Evolutionary conservation across 2,113 vertebrate genomes (phyloP), one percentile per base, ranked within the genome.

Genomic region (Aphelocoma coerulescens): DNA sequence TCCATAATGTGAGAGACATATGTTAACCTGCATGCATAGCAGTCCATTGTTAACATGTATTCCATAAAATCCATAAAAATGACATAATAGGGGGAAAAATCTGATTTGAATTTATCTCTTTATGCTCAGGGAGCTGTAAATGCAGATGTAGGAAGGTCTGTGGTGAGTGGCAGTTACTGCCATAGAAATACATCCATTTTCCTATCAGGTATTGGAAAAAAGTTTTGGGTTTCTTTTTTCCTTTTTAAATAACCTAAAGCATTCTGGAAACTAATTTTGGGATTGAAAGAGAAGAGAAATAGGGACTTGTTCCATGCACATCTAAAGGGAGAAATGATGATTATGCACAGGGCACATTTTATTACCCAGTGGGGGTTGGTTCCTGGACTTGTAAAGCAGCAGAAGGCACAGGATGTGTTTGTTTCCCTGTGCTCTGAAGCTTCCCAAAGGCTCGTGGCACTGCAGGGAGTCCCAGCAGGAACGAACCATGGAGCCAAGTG

Each of bases 351-450:
- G 41, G 28, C 32, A 13, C 5, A 0, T 58, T 76, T 87, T 52
- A 44, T 81, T 77, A 12, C n/a, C 6, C 4, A n/a, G 8, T 22
- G 5, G 3, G 14, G 8, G 8, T 8, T 58, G 51, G 16, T 32
- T 79, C 28, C n/a, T 0, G 4, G n/a, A 4, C 48, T 74, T 1
- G 1, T 16, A 21, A 35, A 59, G 44, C 68, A 51, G 48, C 26
- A 18, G 5, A 52, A 2, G 35, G 24, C 2, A 0, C 0, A 1
- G 61, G 32, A 43, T 62, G 23, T 2, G 0, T 9, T 43, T 43
- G 11, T 65, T 41, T 15, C 9, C 13, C 15, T 6, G 19, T 19
- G 7, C 41, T 89, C 30, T 10, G 66, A 27, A 39, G 57, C 57
- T 78, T 48, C 30, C 54, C 11, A 3, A 16, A 48, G 65, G 51